Evolutionary conservation across 2,888 invertebrate genomes (phyloP).

Genomic region (Escarpia spicata): DNA sequence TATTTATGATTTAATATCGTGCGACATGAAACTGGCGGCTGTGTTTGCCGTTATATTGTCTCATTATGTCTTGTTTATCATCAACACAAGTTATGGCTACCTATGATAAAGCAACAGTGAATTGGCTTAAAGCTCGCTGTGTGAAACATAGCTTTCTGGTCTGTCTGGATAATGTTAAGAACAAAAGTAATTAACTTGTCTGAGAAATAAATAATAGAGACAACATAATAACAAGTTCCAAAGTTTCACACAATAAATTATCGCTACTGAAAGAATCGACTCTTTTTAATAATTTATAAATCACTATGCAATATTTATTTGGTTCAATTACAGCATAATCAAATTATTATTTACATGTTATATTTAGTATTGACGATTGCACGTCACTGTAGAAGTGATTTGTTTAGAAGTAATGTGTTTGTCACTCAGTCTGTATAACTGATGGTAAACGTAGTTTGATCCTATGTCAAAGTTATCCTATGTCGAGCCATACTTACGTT

Average conservation of each 20-base stretch:
- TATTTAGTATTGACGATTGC: background rate
- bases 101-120: no score
- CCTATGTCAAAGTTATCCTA: background rate
- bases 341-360: background rate
- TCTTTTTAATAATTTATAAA: background rate
- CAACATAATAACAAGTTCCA: background rate
- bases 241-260: background rate
- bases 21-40: background rate
- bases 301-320: background rate
- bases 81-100: background rate
- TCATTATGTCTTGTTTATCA: background rate
- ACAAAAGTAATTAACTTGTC: background rate
- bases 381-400: background rate
- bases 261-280: background rate
- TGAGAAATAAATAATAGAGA: background rate
- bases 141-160: background rate
- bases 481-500: background rate
- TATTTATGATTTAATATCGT: background rate
- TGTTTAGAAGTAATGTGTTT: background rate
- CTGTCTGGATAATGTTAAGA: background rate
- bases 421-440: background rate
- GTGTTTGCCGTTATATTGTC: background rate
- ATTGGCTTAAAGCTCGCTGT: background rate
- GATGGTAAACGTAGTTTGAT: background rate
- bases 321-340: background rate